A percentile compares a stretch with the other conserved stretches of the same genome.
Evolutionary conservation across 2,797 vertebrate genomes (phyloP).

Genomic region (Heteromormyrus szaboi): DNA sequence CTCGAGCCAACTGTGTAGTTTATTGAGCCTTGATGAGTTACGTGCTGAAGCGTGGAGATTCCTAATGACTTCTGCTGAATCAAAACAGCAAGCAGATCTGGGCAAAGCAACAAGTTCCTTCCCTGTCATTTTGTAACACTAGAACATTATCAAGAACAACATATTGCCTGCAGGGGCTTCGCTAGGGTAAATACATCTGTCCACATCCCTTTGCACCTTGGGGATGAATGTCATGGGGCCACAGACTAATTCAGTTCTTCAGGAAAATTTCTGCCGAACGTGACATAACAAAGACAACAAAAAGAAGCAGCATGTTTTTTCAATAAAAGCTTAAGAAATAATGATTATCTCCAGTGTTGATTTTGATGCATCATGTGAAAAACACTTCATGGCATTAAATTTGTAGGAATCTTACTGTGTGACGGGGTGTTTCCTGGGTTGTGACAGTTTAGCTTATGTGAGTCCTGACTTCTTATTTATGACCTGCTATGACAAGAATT

Average conservation of each 20-base stretch:
- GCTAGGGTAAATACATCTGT: not conserved
- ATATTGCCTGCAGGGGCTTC: not conserved
- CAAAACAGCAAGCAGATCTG: not conserved
- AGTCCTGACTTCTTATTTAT: not conserved
- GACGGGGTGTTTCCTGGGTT: not conserved
- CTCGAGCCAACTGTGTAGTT: not conserved
- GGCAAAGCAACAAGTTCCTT: not conserved
- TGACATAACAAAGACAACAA: not conserved
- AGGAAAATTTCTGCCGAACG: not conserved
- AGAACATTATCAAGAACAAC: not conserved
- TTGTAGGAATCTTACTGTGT: not conserved
- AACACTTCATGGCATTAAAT: not conserved
- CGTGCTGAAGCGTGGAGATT: not conserved
- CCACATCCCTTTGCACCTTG: not conserved
- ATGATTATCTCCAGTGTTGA: not conserved
- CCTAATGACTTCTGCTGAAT: not conserved
- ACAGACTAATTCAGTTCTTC: not conserved
- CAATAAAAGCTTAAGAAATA: not conserved
- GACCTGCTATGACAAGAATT: not conserved
- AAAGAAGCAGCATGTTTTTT: not conserved
- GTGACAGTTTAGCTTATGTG: not conserved
- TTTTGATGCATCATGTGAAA: not conserved
- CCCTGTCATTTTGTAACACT: not conserved
- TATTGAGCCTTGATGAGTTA: not conserved
- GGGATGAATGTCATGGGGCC: not conserved